Conservation (phyloP, 2,113 vertebrate species). For the Ancistrus triradiatus region DNA sequence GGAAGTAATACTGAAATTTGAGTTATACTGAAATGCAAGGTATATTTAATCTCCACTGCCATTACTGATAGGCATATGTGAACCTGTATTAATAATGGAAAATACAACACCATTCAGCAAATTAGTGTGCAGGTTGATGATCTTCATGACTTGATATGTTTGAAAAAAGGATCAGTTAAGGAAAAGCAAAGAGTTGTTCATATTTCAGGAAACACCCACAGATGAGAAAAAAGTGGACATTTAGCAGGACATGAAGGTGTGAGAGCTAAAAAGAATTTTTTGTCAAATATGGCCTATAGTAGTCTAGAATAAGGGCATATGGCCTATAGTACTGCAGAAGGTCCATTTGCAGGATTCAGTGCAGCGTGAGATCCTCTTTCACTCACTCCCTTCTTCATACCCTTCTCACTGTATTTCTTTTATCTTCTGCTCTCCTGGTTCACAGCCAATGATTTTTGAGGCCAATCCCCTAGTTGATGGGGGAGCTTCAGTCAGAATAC, state of each 20-base stretch:
- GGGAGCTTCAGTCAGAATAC: slow-evolving; percentile 51
- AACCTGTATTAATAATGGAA: no score
- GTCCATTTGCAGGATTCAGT: slow-evolving; percentile 46
- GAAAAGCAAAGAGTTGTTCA: slow-evolving; percentile 38
- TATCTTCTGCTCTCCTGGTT: slow-evolving; percentile 47
- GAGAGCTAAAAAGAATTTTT: slow-evolving; percentile 60
- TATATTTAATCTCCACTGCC: no score
- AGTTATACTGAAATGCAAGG: no score
- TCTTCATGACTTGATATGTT: no score
- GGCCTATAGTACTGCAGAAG: slow-evolving; percentile 57
- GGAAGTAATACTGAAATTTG: no score
- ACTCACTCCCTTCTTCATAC: slow-evolving; percentile 22
- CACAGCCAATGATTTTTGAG: slow-evolving; percentile 55
- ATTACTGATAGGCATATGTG: no score
- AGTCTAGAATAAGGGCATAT: no score
- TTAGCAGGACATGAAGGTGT: slow-evolving; percentile 59
- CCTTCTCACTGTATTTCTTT: slow-evolving; percentile 61
- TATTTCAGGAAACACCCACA: slow-evolving; percentile 46
- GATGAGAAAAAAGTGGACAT: slow-evolving; percentile 61
- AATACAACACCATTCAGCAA: no score
- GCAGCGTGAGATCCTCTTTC: slow-evolving; percentile 14
- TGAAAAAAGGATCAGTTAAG: slow-evolving; percentile 23
- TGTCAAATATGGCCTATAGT: no score
- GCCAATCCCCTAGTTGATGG: slow-evolving; percentile 61
- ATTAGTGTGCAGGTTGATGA: no score